Conservation (phyloP, 2,113 vertebrate genomes). For the Myodes glareolus region DNA sequence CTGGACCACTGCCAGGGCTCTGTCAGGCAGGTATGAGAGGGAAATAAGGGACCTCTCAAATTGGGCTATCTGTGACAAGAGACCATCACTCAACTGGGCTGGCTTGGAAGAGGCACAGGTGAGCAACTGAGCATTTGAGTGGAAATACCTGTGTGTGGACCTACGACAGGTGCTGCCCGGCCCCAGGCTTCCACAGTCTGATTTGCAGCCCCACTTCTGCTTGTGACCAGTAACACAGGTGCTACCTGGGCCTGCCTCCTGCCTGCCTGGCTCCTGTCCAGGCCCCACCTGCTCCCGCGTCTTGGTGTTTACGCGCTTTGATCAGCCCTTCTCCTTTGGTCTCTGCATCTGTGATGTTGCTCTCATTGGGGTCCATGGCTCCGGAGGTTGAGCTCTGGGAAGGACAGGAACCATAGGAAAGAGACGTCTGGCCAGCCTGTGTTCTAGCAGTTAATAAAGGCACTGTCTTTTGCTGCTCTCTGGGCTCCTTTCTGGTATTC, state of each 20-base stretch:
- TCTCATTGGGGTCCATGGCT: fast-evolving
- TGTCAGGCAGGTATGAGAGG: not conserved
- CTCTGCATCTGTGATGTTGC: not conserved
- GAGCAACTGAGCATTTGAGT: not conserved
- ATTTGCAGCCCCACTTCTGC: not conserved
- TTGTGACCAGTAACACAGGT: not conserved
- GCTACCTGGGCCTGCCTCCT: not conserved
- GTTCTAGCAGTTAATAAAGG: not conserved
- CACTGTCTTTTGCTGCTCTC: no score
- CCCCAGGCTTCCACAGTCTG: not conserved
- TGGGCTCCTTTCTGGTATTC: not conserved
- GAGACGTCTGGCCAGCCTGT: not conserved
- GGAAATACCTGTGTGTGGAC: not conserved
- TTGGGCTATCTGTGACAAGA: not conserved
- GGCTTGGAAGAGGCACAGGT: not conserved
- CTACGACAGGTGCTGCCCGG: not conserved
- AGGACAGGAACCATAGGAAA: no score
- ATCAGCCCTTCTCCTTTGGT: not conserved
- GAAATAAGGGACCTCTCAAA: not conserved
- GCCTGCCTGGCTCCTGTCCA: not conserved
- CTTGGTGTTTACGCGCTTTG: not conserved
- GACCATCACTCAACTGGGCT: constrained; percentile 48
- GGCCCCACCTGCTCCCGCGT: not conserved
- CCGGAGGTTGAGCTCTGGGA: not conserved
- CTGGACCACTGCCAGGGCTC: not conserved